phyloP scores from a whole-genome alignment of 2,888 invertebrate species.

The Salpingus planirostris region DNA sequence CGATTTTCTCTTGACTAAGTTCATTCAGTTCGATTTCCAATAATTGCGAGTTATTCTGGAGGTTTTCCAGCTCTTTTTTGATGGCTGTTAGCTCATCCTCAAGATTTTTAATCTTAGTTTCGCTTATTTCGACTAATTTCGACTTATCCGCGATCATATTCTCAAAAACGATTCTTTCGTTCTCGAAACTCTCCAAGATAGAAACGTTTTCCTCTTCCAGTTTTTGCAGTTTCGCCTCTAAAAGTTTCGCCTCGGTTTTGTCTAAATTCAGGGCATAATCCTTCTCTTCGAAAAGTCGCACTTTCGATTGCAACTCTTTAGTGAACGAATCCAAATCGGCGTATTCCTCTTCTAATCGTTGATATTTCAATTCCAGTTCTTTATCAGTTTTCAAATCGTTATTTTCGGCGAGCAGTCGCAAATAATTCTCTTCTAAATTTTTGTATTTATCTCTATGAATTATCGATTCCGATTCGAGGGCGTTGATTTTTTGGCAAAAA shows the following conservation, averaged over 20 bases:
- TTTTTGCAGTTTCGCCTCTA: conserved; percentile 7
- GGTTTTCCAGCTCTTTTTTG: too few relatives aligned
- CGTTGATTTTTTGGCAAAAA: conserved; percentile 21
- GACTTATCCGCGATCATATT: too few relatives aligned
- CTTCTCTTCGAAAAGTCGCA: conserved; percentile 5
- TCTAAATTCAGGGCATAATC: conserved; percentile 7
- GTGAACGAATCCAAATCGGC: too few relatives aligned
- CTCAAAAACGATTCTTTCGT: conserved; percentile 7
- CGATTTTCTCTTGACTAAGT: too few relatives aligned
- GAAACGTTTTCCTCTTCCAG: conserved; percentile 8
- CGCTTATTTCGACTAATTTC: conserved; percentile 5
- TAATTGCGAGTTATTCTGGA: too few relatives aligned
- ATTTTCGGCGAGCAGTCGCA: conserved; percentile 33
- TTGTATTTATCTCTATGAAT: conserved; percentile 36
- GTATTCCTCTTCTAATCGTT: conserved; percentile 17
- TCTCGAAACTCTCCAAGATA: conserved; percentile 6
- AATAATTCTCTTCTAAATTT: conserved; percentile 30
- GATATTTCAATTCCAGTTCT: conserved; percentile 20
- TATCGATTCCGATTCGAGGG: conserved; percentile 40
- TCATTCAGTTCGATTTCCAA: too few relatives aligned
- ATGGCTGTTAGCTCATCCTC: background rate
- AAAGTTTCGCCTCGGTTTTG: conserved; percentile 7
- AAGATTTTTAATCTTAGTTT: conserved; percentile 2
- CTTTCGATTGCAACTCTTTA: conserved; percentile 3
- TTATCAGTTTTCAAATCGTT: conserved; percentile 17